phyloP scores from a whole-genome alignment of 2,797 vertebrate species.

The Clarias laeviceps region DNA sequence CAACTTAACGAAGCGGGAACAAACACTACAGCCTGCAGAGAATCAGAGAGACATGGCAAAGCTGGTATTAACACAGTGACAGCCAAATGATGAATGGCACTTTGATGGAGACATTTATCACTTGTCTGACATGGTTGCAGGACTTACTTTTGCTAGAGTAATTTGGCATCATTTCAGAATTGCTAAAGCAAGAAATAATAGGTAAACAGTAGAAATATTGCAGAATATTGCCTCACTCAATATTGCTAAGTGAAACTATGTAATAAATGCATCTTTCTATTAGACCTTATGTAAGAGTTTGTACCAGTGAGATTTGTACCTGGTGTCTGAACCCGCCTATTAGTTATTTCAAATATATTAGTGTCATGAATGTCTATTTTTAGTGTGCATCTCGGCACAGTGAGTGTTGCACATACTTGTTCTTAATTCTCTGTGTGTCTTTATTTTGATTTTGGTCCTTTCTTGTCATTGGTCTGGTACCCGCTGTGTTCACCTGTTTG shows the following conservation, averaged over 20 bases:
- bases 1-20: conserved; percentile 21
- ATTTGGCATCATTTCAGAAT: conserved; percentile 37
- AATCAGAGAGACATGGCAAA: conserved; percentile 21
- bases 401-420: neutral
- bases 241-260: neutral
- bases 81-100: conserved; percentile 46
- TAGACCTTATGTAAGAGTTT: neutral
- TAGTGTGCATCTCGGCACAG: neutral
- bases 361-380: neutral
- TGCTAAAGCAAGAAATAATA: conserved; percentile 3
- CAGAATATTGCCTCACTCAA: conserved; percentile 13
- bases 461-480: neutral
- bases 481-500: neutral
- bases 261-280: conserved; percentile 9
- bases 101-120: conserved; percentile 52
- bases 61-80: conserved; percentile 35
- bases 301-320: neutral
- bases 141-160: conserved; percentile 30
- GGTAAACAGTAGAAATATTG: neutral
- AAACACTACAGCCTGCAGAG: conserved; percentile 35
- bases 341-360: conserved; percentile 7
- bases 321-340: neutral
- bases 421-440: neutral
- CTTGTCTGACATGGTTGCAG: conserved; percentile 28
- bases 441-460: neutral